phyloP scores from a whole-genome alignment of 2,113 vertebrate genomes.

The Cebidichthys violaceus region DNA sequence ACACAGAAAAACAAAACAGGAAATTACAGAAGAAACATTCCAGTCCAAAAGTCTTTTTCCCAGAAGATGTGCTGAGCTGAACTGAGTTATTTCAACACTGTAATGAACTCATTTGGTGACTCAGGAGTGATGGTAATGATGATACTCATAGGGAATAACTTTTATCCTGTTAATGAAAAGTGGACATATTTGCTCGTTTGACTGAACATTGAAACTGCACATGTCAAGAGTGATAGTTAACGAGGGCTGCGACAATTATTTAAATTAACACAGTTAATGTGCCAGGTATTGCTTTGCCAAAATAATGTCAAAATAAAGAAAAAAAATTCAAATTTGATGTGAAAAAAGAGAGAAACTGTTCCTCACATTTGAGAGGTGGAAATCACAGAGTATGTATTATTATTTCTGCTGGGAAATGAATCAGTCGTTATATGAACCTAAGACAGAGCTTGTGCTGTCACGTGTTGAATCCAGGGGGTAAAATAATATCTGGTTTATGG shows the following conservation, averaged over 20 bases:
- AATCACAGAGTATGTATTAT: background rate
- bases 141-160: conserved; percentile 1
- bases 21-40: conserved; percentile 72
- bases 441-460: background rate
- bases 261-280: background rate
- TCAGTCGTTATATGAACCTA: background rate
- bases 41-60: conserved; percentile 54
- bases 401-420: background rate
- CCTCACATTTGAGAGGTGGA: background rate
- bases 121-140: background rate
- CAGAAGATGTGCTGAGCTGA: conserved; percentile 33
- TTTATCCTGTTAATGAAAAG: background rate
- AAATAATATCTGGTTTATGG: background rate
- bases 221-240: background rate
- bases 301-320: background rate
- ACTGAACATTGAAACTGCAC: background rate
- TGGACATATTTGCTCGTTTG: background rate
- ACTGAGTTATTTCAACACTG: background rate
- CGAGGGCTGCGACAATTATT: background rate
- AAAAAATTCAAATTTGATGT: background rate
- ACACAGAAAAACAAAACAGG: conserved; percentile 58
- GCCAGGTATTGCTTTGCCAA: background rate
- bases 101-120: background rate
- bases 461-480: background rate
- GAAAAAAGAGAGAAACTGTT: background rate